Evolutionary conservation across 2,113 vertebrate species (phyloP), one percentile per base, ranked within the genome.

Genomic region (Scomber colias): DNA sequence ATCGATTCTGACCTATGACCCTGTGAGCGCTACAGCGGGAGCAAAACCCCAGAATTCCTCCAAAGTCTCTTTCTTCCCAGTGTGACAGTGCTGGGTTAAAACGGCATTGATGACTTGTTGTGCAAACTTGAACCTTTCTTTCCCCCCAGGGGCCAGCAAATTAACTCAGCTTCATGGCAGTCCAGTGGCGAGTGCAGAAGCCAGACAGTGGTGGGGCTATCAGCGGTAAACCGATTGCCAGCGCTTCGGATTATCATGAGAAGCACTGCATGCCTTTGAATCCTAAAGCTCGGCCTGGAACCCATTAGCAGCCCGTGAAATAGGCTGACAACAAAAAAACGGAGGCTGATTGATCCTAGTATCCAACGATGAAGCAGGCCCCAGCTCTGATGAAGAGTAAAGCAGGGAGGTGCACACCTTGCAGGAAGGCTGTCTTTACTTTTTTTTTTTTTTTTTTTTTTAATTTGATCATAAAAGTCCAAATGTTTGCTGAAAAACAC

Each of bases 211-310:
- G 83, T 59, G 14, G 65, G 71, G 87, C 79, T 91, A 87, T 91
- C 87, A 84, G 75, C 14, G 24, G 77, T 82, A 89, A 92, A 90
- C 79, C 79, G 84, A 88, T 94, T 93, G 90, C 88, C n/a, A 44
- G 87, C 16, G 84, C 86, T 87, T 81, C 24, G 87, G 92, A 93
- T 95, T 93, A 93, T 92, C 92, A 89, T 86, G 89, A 90, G 85
- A 92, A 81, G 89, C 82, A 31, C 81, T 61, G 78, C 77, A 60
- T 60, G 75, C 76, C 92, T 93, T 93, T 92, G 91, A 93, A 90
- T 91, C 85, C 82, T 59, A 77, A 81, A 87, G 80, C 87, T 75
- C 24, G 63, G 80, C 82, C 87, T 71, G 85, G 84, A 92, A 92
- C 69, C 94, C 86, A 93, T 94, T 93, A 92, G 90, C 77, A 68